Base-by-base conservation (phyloP, 2,888 invertebrate genomes). In the Melinaea marsaeus region DNA sequence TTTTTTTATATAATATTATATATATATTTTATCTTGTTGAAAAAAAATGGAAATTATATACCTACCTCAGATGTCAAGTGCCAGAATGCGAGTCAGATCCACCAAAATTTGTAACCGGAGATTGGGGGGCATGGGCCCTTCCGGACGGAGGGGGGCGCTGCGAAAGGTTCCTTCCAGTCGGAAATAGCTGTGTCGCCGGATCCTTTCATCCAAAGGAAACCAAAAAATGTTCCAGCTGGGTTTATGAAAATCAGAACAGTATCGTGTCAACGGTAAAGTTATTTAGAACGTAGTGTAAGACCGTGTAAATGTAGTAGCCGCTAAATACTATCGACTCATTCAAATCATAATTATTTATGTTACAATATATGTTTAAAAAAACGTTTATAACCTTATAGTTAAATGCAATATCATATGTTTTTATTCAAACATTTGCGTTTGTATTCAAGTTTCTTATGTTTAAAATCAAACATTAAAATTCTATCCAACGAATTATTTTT, bases 1-100 rank as follows among this genome's bases (percentile, higher is more conserved):
- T 9, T 5, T 13, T 4, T 5, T 13, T 37, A n/a, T 13, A 45
- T 33, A 22, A 22, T 22, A 22, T 22, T 22, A 46, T 45, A 7
- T 46, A 46, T 46, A 7, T 46, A 46, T 37, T 34, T 22, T 22
- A 22, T 33, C 13, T 46, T 4, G 55, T 6, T 45, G n/a, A 55
- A 22, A 22, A 51, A 13, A 42, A 5, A 4, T 22, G 22, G 4
- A 9, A 62, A 34, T 45, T 34, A 48, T 35, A 47, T 48, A 22
- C 47, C 33, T 9, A 13, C 77, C 79, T 13, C 79, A 91, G 91
- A 75, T 91, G 91, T 70, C 67, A 71, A 55, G 87, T 91, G 1
- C 89, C 90, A 62, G 84, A 89, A 75, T 91, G 91, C 75, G 91
- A 91, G 69, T 67, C 76, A 0, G 60, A 71, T 5, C 83, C 87